A percentile compares a stretch with the other conserved stretches of the same genome.
phyloP scores from a whole-genome alignment of 2,888 invertebrate genomes.

The Aphodius sticticus region DNA sequence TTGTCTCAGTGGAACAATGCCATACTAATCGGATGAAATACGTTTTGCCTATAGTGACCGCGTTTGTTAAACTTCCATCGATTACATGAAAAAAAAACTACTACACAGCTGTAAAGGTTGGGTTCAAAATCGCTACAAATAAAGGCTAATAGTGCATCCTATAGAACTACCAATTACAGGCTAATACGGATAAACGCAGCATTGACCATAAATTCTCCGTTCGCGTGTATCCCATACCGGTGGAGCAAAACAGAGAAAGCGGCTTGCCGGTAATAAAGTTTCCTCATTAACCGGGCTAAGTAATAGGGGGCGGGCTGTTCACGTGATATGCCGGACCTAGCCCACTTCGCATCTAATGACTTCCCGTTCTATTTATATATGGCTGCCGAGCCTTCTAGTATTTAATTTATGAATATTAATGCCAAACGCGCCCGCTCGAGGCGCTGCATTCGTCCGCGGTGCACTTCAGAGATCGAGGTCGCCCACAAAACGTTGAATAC shows the following conservation, averaged over 20 bases:
- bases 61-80: no score
- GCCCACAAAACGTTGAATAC: background rate
- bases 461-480: background rate
- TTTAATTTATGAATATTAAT: conserved; percentile 25
- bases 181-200: background rate
- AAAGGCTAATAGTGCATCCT: background rate
- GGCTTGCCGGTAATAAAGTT: background rate
- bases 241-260: background rate
- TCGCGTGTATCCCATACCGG: background rate
- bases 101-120: background rate
- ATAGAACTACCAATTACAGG: background rate
- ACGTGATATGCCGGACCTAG: background rate
- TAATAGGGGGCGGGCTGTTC: background rate
- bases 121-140: background rate
- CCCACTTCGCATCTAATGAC: background rate
- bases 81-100: background rate
- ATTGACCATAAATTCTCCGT: background rate
- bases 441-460: conserved; percentile 16
- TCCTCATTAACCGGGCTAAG: background rate
- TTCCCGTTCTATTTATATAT: background rate
- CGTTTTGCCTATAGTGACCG: no score
- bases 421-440: background rate
- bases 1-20: no score
- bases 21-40: no score
- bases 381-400: conserved; percentile 7